Conservation (phyloP, 37 sponge, comb jelly and placozoan genomes). For the Axinella damicornis region DNA sequence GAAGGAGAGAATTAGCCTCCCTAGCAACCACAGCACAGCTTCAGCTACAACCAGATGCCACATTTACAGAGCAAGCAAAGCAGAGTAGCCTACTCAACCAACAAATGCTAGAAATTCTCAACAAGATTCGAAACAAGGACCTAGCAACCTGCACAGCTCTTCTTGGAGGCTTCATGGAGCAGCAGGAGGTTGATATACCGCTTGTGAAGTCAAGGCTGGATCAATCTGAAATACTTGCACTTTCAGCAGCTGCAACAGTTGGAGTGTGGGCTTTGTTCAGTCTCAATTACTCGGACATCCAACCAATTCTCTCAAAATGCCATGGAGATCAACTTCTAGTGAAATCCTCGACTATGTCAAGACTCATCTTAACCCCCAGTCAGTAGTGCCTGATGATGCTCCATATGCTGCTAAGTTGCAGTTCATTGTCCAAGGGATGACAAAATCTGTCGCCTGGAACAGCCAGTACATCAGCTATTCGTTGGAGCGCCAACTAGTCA, state of each 20-base stretch:
- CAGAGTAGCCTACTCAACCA: not conserved
- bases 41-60: not conserved
- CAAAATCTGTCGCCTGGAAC: slow-evolving; percentile 49
- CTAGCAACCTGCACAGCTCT: slow-evolving; percentile 28
- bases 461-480: slow-evolving; percentile 58
- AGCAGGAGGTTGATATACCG: slow-evolving; percentile 30
- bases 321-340: slow-evolving; percentile 25
- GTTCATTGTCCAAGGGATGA: slow-evolving; percentile 53
- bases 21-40: not conserved
- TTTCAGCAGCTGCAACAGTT: slow-evolving; percentile 21
- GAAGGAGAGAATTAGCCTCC: not conserved
- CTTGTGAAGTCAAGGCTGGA: slow-evolving; percentile 26
- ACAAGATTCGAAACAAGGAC: slow-evolving; percentile 11
- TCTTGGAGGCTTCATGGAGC: slow-evolving; percentile 67
- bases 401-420: slow-evolving; percentile 49
- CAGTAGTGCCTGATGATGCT: slow-evolving; percentile 5
- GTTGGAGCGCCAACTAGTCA: slow-evolving; percentile 51
- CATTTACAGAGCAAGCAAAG: too few relatives aligned
- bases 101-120: slow-evolving; percentile 32
- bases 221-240: slow-evolving; percentile 18
- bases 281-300: slow-evolving; percentile 29
- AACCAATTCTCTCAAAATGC: slow-evolving; percentile 7
- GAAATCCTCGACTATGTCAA: slow-evolving; percentile 21
- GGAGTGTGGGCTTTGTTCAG: slow-evolving; percentile 61
- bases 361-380: not conserved